Conservation (phyloP, 2,888 invertebrate genomes). For the Lepidochrysops patricia region DNA sequence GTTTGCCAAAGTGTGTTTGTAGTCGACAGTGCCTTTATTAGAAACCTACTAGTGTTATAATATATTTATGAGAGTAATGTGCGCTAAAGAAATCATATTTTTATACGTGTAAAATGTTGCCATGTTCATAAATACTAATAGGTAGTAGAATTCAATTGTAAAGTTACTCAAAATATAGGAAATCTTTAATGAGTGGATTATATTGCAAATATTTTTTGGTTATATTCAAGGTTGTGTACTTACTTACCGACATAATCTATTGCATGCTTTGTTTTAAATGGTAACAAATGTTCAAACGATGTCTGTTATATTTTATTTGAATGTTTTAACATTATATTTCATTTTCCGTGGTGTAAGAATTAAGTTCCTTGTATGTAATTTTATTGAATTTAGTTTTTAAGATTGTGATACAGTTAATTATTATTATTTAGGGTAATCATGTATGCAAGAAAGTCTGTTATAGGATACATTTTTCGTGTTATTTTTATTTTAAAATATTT, state of each 20-base stretch:
- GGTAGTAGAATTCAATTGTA: constrained; percentile 51
- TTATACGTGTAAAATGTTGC: constrained; percentile 72
- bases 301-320: constrained; percentile 49
- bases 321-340: constrained; percentile 43
- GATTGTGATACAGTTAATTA: constrained; percentile 71
- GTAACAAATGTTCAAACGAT: constrained; percentile 29
- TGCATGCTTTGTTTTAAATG: constrained; percentile 21
- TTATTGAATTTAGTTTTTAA: constrained; percentile 57
- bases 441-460: constrained; percentile 42
- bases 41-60: constrained; percentile 56
- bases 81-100: constrained; percentile 66
- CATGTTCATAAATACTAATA: constrained; percentile 56
- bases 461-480: constrained; percentile 45
- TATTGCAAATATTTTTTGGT: constrained; percentile 20
- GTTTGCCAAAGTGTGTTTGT: constrained; percentile 75
- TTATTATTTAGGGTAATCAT: constrained; percentile 53
- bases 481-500: constrained; percentile 46
- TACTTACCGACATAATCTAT: constrained; percentile 34
- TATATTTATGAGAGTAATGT: constrained; percentile 66
- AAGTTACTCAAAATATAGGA: constrained; percentile 23
- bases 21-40: constrained; percentile 73
- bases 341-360: constrained; percentile 58
- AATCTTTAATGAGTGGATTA: constrained; percentile 12
- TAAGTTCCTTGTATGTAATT: constrained; percentile 65
- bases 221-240: constrained; percentile 65